Conservation (phyloP, 2,797 vertebrate genomes). For the Hydrocynus forskahlii region DNA sequence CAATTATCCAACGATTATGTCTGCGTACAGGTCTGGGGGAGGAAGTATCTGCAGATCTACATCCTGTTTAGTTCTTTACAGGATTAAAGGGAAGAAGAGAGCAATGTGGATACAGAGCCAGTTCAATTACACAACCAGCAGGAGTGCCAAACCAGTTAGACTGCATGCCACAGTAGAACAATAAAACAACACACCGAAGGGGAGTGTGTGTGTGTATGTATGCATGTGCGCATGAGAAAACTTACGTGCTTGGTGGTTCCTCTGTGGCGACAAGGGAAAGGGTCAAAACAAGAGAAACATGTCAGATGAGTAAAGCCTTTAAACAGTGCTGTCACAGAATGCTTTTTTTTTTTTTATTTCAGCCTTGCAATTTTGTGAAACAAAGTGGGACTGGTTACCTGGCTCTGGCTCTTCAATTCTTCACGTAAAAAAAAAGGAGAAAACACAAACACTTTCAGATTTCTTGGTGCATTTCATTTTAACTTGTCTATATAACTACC, state of each 20-base stretch:
- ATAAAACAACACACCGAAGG: slow-evolving; percentile 23
- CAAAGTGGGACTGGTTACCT: slow-evolving; percentile 15
- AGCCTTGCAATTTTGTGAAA: background rate
- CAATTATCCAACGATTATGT: slow-evolving; percentile 52
- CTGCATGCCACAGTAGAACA: slow-evolving; percentile 30
- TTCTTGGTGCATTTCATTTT: background rate
- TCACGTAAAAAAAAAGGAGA: background rate
- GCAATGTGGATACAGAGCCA: background rate
- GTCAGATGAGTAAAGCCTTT: background rate
- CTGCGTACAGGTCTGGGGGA: slow-evolving; percentile 78
- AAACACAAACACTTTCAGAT: background rate
- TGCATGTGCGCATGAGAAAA: slow-evolving; percentile 9
- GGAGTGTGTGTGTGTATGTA: background rate
- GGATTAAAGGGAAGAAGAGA: slow-evolving; percentile 11
- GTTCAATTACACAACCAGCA: slow-evolving; percentile 21
- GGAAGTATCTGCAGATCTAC: slow-evolving; percentile 68
- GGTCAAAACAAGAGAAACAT: background rate
- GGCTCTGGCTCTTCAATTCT: slow-evolving; percentile 30
- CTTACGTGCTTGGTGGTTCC: slow-evolving; percentile 63
- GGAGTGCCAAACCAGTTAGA: slow-evolving; percentile 40
- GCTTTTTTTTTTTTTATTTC: background rate
- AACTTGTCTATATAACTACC: background rate
- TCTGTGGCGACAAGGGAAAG: slow-evolving; percentile 10
- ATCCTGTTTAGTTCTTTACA: slow-evolving; percentile 24
- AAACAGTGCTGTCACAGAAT: background rate